Evolutionary conservation across 1,140 invertebrate species (phyloP).

Genomic region (Formica selysi): DNA sequence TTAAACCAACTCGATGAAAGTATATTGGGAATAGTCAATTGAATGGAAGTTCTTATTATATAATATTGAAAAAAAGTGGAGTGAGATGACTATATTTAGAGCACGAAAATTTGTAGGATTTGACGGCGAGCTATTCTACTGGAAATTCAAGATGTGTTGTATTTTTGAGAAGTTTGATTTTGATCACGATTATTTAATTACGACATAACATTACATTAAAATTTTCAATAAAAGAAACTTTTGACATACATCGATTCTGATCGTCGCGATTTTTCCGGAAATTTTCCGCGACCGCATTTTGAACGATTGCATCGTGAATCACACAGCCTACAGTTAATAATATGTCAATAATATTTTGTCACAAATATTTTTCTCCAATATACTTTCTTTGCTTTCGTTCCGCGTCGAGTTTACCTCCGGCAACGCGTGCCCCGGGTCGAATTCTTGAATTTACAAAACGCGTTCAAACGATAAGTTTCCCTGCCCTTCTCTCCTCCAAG

Average conservation of each 20-base stretch:
- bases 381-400: not conserved
- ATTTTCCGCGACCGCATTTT: not conserved
- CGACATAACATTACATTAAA: too few relatives aligned
- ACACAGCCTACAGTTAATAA: not conserved
- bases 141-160: too few relatives aligned
- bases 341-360: not conserved
- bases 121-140: too few relatives aligned
- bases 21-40: slow-evolving; percentile 2
- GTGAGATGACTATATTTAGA: not conserved
- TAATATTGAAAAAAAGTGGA: too few relatives aligned
- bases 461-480: slow-evolving; percentile 2
- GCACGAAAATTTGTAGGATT: not conserved
- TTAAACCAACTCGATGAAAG: slow-evolving; percentile 10
- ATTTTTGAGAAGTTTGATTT: too few relatives aligned
- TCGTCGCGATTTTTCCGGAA: not conserved
- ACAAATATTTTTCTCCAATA: not conserved
- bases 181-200: too few relatives aligned
- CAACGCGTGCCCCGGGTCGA: slow-evolving; percentile 27
- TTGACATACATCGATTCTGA: not conserved
- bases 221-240: too few relatives aligned
- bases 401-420: slow-evolving; percentile 1
- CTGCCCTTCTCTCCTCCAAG: not conserved
- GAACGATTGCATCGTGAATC: not conserved
- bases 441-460: slow-evolving; percentile 31
- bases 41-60: not conserved